These are phyloP conservation scores for Arvicanthis niloticus DNA, from an alignment of 2,113 vertebrate species.

Conservation along the genomic window DNA sequence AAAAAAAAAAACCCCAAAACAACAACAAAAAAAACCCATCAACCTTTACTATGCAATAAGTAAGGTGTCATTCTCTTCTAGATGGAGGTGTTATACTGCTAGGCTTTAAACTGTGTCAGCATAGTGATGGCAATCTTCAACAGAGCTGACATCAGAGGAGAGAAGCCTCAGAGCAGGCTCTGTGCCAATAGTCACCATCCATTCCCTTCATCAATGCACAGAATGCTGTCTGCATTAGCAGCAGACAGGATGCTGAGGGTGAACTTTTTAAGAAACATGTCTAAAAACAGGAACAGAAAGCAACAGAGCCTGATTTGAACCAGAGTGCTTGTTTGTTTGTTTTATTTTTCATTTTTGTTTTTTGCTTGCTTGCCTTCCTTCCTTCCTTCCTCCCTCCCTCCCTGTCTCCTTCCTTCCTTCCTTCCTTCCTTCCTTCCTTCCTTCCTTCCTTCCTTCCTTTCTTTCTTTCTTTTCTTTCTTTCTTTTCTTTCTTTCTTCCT, in stretches of 20 bases:
- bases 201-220: background rate
- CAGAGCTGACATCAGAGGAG: background rate
- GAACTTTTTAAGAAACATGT: background rate
- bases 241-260: background rate
- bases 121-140: background rate
- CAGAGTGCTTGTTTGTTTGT: background rate
- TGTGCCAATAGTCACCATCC: background rate
- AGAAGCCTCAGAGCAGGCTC: background rate
- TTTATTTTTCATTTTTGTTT: too few relatives aligned
- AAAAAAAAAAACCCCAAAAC: too few relatives aligned
- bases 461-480: too few relatives aligned
- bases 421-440: too few relatives aligned
- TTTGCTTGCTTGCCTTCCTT: too few relatives aligned
- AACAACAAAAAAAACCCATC: background rate
- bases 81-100: background rate
- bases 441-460: too few relatives aligned
- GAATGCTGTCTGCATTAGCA: background rate
- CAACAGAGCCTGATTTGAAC: background rate
- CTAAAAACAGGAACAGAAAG: background rate
- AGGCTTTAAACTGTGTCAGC: background rate
- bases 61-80: background rate
- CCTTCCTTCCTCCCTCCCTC: too few relatives aligned
- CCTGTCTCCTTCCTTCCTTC: fast-evolving
- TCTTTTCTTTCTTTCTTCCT: too few relatives aligned
- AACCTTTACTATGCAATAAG: background rate